phyloP scores from a whole-genome alignment of 2,113 vertebrate genomes.

The Periophthalmodon schlosseri region DNA sequence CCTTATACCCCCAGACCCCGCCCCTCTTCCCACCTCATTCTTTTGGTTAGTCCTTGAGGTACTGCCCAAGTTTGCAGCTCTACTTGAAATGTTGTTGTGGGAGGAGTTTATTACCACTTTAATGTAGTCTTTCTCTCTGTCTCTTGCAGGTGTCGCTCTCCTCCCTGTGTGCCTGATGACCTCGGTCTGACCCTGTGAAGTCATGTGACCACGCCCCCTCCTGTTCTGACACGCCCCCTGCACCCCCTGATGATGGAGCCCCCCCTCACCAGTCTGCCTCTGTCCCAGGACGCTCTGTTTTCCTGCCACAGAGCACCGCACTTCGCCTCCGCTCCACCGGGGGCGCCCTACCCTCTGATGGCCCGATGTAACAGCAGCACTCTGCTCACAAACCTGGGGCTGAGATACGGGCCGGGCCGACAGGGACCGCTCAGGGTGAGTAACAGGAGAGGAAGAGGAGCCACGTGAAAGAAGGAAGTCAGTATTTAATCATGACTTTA shows the following conservation, averaged over 20 bases:
- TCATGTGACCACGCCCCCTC: conserved; percentile 78
- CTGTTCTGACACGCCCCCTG: conserved; percentile 69
- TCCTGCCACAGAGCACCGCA: conserved; percentile 71
- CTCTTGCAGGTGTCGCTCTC: conserved; percentile 39
- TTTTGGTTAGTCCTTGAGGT: too few species aligned
- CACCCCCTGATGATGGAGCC: conserved; percentile 78
- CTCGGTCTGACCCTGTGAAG: conserved; percentile 66
- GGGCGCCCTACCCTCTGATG: conserved; percentile 77
- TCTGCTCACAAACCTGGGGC: conserved; percentile 78
- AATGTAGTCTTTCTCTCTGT: conserved; percentile 4
- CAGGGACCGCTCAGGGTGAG: conserved; percentile 57
- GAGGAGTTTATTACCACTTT: too few species aligned
- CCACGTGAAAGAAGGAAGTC: too few species aligned
- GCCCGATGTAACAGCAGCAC: conserved; percentile 82
- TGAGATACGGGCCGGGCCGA: conserved; percentile 76
- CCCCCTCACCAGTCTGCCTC: conserved; percentile 73
- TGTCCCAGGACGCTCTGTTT: conserved; percentile 76
- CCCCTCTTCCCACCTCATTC: too few species aligned
- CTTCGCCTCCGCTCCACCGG: conserved; percentile 58
- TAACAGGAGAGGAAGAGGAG: neutral
- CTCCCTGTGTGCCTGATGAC: conserved; percentile 44
- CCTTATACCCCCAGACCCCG: too few species aligned
- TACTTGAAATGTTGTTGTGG: too few species aligned
- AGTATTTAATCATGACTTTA: too few species aligned
- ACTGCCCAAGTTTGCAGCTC: too few species aligned